Conservation (phyloP, 2,797 vertebrate genomes). For the Enteromius unitaeniatus region DNA sequence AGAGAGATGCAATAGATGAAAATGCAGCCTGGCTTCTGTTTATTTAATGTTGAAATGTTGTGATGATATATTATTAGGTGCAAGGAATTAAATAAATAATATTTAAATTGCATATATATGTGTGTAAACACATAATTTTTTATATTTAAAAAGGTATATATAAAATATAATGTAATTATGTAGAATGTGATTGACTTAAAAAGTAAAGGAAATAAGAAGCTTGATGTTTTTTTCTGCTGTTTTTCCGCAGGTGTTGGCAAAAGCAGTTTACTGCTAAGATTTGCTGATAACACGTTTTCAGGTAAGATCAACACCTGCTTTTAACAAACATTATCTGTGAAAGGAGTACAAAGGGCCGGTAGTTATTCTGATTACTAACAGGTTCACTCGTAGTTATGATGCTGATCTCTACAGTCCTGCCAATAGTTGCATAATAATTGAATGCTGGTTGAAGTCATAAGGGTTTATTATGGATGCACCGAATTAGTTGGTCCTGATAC, state of each 20-base stretch:
- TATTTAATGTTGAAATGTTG: not conserved
- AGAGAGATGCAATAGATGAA: no score
- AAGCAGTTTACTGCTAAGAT: constrained; percentile 97
- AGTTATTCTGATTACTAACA: not conserved
- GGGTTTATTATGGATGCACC: not conserved
- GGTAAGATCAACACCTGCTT: constrained; percentile 75
- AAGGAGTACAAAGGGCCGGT: not conserved
- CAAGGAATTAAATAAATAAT: no score
- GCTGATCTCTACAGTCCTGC: not conserved
- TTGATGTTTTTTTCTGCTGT: not conserved
- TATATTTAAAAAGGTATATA: no score
- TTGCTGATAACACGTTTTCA: constrained; percentile 99
- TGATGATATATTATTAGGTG: not conserved
- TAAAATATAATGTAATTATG: not conserved
- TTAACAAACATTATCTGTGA: not conserved
- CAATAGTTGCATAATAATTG: not conserved
- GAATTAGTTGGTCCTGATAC: not conserved
- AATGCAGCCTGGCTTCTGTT: no score
- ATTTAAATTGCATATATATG: no score
- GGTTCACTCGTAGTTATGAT: not conserved
- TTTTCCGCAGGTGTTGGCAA: constrained; percentile 91
- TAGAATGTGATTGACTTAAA: not conserved
- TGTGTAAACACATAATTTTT: no score
- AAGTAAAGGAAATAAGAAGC: no score
- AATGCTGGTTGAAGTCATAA: not conserved